Conservation (phyloP, 2,888 invertebrate genomes). For the Aspidiotus destructor region DNA sequence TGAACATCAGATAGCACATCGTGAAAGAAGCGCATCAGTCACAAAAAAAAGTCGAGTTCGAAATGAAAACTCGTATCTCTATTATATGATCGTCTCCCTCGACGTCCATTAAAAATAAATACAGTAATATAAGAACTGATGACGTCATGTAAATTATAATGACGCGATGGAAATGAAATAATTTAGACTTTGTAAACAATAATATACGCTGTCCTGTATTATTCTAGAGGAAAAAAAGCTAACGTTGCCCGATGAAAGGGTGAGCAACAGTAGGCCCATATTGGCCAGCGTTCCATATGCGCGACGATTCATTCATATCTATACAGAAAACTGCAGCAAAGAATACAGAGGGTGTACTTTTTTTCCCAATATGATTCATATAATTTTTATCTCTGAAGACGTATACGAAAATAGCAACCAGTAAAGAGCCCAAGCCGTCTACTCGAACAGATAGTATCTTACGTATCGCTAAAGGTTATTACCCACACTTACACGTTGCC, state of each 20-base stretch:
- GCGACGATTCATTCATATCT: neutral
- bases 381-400: too few relatives aligned
- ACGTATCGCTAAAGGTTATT: too few relatives aligned
- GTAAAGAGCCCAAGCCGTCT: too few relatives aligned
- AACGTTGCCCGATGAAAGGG: neutral
- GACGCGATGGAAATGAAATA: slow-evolving; percentile 17
- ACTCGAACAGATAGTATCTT: too few relatives aligned
- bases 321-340: neutral
- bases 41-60: slow-evolving; percentile 2
- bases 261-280: neutral
- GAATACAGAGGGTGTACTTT: neutral
- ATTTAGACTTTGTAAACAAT: slow-evolving; percentile 26
- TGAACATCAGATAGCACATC: neutral
- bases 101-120: slow-evolving; percentile 4
- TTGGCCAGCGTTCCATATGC: slow-evolving; percentile 1
- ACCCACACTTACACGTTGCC: too few relatives aligned
- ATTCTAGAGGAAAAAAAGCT: slow-evolving; percentile 1
- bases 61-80: too few relatives aligned
- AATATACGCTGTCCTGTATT: neutral
- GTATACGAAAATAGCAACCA: too few relatives aligned
- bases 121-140: slow-evolving; percentile 3
- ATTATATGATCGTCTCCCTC: neutral
- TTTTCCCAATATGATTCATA: too few relatives aligned
- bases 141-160: slow-evolving; percentile 26
- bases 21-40: neutral